Evolutionary conservation across 2,797 vertebrate genomes (phyloP).

Genomic region (Forpus xanthops): DNA sequence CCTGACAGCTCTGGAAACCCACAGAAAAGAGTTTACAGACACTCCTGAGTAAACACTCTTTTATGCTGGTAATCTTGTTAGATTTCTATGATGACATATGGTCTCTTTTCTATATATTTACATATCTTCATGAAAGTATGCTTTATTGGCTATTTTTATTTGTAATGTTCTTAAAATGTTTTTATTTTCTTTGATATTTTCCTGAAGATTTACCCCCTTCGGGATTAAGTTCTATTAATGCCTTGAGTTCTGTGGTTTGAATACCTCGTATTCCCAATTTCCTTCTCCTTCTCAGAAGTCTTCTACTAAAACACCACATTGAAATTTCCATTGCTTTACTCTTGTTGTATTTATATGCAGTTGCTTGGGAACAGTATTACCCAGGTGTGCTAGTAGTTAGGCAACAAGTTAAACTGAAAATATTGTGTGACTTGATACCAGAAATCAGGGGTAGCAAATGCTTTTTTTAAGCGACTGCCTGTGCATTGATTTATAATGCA

Average conservation of each 20-base stretch:
- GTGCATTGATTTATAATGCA: conserved; percentile 23
- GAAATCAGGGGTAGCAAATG: conserved; percentile 4
- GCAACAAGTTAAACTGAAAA: conserved; percentile 68
- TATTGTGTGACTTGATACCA: conserved; percentile 45
- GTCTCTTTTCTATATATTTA: neutral
- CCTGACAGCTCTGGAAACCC: neutral
- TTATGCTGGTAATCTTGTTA: neutral
- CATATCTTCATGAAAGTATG: neutral
- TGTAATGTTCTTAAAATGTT: conserved; percentile 8
- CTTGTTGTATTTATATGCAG: conserved; percentile 57
- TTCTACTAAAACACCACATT: neutral
- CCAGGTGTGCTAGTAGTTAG: conserved; percentile 69
- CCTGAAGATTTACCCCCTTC: neutral
- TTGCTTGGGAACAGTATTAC: conserved; percentile 64
- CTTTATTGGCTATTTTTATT: conserved; percentile 5
- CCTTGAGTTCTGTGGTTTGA: conserved; percentile 30
- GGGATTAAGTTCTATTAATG: conserved; percentile 27
- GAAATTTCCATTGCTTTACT: conserved; percentile 66
- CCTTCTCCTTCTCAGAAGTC: conserved; percentile 25
- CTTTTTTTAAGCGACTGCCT: conserved; percentile 11
- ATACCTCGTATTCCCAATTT: conserved; percentile 51
- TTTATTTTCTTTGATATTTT: conserved; percentile 56
- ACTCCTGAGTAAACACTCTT: neutral
- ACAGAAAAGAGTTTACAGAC: neutral
- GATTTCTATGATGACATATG: neutral